Evolutionary conservation across 2,113 vertebrate genomes (phyloP).

Genomic region (Rattus rattus): DNA sequence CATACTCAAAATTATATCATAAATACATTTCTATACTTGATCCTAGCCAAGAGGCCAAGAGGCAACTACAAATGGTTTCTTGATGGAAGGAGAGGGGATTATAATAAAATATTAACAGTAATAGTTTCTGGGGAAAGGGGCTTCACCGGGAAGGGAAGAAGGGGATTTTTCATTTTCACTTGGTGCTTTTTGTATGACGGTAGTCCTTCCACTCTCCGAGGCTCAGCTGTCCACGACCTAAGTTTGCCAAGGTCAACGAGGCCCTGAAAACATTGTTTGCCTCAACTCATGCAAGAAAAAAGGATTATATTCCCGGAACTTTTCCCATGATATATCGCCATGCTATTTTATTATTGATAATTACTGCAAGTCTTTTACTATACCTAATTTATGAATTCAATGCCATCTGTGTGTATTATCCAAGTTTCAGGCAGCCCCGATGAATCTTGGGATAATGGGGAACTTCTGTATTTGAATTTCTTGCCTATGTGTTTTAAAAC

Average conservation of each 20-base stretch:
- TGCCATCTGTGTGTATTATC: background rate
- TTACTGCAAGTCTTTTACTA: background rate
- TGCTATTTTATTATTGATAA: background rate
- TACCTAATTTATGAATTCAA: background rate
- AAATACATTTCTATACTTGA: background rate
- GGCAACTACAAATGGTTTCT: background rate
- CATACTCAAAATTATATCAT: background rate
- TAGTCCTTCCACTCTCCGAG: accelerated
- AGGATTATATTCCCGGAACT: background rate
- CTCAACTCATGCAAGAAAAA: background rate
- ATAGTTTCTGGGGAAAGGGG: background rate
- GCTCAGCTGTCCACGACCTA: background rate
- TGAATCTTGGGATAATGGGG: background rate
- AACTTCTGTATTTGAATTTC: background rate
- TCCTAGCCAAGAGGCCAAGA: background rate
- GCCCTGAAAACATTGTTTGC: background rate
- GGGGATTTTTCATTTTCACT: background rate
- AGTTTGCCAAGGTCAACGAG: background rate
- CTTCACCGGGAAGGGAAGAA: background rate
- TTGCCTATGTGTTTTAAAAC: background rate
- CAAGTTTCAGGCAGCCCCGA: background rate
- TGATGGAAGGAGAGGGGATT: background rate
- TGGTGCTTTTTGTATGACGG: background rate
- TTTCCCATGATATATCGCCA: background rate
- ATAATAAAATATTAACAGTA: background rate